Base-by-base conservation (phyloP, 2,888 invertebrate genomes). In the Metopia argyrocephala region DNA sequence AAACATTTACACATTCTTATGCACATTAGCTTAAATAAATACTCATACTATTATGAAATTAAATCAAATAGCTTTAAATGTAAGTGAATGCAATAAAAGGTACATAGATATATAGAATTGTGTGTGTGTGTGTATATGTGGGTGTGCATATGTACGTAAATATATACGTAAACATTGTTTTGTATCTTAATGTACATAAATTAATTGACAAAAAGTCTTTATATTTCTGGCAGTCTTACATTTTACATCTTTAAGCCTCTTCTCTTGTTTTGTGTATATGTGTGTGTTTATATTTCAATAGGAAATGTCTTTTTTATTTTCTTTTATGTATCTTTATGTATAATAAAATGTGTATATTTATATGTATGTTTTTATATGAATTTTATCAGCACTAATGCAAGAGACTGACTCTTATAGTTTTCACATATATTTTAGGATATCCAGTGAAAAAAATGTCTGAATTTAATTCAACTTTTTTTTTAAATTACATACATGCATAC, bases 151-250 rank as follows among this genome's bases (percentile, higher is more conserved):
- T 61, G 1, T 71, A n/a, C 48, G 1, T 68, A 28, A 20, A 18
- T 27, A 7, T 38, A 23, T 69, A n/a, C 15, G 9, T 56, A 38
- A 66, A 61, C 73, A 73, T 38, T 64, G 69, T 76, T 78, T 69
- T 73, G 80, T 81, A 61, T 61, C 80, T 81, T 81, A 81, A 81
- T 81, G 80, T 61, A 74, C 59, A 78, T 81, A 81, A 81, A 78
- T 81, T 81, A 81, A 78, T 81, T 81, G 80, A 81, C 80, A 81
- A 81, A 76, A 76, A 7, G 70, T 65, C 65, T 65, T 80, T 54
- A 78, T 75, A 46, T 38, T 15, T 38, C 15, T 15, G 3, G 12
- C 38, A 15, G 1, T 9, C 38, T 38, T 9, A 6, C 2, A 2
- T 2, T 38, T 38, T 38, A 38, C 15, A 12, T 38, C 38, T 3